Percentiles rank a stretch among this genome's conserved stretches.
These are phyloP conservation scores for Aphrocallistes beatrix DNA, from an alignment of 37 sponge, comb jelly and placozoan species.

Conservation along the genomic window DNA sequence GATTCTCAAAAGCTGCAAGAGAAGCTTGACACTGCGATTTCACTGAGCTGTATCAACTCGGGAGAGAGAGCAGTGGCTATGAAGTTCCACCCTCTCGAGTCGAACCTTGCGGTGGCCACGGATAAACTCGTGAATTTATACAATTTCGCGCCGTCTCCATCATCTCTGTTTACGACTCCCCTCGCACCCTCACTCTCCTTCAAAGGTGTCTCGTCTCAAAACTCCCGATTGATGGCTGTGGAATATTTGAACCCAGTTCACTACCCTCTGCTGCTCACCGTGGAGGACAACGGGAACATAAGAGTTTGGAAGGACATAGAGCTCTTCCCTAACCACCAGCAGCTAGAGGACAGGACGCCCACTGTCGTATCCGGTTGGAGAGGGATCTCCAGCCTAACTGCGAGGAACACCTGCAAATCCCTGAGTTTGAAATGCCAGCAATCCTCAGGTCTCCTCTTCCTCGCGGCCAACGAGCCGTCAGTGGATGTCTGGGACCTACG, in stretches of 20 bases:
- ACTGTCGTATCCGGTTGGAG: neutral
- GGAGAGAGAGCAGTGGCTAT: neutral
- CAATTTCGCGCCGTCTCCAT: neutral
- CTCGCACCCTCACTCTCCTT: neutral
- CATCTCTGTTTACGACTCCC: neutral
- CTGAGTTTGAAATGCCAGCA: constrained; percentile 62
- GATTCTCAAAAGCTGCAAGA: too few relatives aligned
- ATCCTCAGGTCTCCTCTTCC: constrained; percentile 57
- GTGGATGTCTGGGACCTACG: constrained; percentile 86
- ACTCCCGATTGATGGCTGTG: neutral
- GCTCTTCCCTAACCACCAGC: neutral
- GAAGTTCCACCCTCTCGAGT: constrained; percentile 3
- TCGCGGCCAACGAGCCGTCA: constrained; percentile 62
- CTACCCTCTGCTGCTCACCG: neutral
- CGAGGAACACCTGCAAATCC: neutral
- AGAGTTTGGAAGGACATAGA: constrained; percentile 12
- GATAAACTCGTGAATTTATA: neutral
- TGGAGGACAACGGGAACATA: neutral
- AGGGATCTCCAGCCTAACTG: neutral
- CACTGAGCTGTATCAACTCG: neutral
- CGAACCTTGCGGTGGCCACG: neutral
- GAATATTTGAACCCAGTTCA: neutral
- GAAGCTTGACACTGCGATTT: neutral
- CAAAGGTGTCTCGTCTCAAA: neutral
- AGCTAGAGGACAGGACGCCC: neutral